Conservation (phyloP, 2,113 vertebrate genomes). For the Microcebus ravelobensis region DNA sequence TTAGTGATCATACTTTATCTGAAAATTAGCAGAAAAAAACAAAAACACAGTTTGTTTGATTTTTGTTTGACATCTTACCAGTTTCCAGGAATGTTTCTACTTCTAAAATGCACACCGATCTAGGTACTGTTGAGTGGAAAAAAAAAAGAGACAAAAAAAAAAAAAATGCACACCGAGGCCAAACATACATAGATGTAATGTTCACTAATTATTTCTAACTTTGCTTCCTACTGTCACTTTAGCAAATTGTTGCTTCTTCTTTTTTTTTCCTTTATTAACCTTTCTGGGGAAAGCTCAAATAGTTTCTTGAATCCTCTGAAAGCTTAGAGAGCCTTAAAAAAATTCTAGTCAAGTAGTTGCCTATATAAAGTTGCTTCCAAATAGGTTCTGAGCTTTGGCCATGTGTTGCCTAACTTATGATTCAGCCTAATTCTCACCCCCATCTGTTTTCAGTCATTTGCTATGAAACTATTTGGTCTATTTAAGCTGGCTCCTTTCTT, state of each 20-base stretch:
- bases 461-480: conserved; percentile 66
- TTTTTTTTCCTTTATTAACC: conserved; percentile 42
- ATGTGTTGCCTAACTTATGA: conserved; percentile 56
- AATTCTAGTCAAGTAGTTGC: conserved; percentile 28
- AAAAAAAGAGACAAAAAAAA: too few species aligned
- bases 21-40: conserved; percentile 35
- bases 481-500: conserved; percentile 52
- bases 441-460: conserved; percentile 65
- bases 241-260: conserved; percentile 26
- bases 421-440: conserved; percentile 56
- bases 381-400: conserved; percentile 44
- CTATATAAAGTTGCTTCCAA: conserved; percentile 16
- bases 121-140: too few species aligned
- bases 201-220: conserved; percentile 44
- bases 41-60: not conserved
- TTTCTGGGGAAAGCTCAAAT: conserved; percentile 21
- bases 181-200: conserved; percentile 27
- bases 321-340: not conserved
- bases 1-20: conserved; percentile 54
- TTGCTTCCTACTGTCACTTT: conserved; percentile 47
- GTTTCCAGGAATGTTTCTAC: conserved; percentile 56
- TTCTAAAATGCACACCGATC: conserved; percentile 39
- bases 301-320: not conserved
- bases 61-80: conserved; percentile 35
- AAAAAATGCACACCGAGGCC: conserved; percentile 30